phyloP scores from a whole-genome alignment of 2,113 vertebrate genomes.

The Pterocles burchelli region DNA sequence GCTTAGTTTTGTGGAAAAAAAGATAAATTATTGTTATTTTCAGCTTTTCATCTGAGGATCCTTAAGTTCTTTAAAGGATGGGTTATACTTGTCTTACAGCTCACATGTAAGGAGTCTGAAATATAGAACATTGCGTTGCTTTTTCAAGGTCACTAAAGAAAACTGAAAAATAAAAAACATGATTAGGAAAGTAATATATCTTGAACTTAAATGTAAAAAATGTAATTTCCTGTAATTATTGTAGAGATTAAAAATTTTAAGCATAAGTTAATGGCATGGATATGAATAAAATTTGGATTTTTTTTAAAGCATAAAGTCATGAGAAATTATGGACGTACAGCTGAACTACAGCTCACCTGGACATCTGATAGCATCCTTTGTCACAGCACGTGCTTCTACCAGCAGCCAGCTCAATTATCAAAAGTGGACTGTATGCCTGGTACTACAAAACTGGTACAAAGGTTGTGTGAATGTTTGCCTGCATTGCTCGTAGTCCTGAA shows the following conservation, averaged over 20 bases:
- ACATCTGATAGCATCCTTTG: background rate
- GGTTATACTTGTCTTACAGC: rapidly evolving
- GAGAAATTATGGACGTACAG: background rate
- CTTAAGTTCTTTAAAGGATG: background rate
- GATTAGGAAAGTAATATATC: background rate
- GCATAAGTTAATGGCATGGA: background rate
- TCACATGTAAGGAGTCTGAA: background rate
- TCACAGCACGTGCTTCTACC: background rate
- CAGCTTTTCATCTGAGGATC: background rate
- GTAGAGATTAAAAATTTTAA: background rate
- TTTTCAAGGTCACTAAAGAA: background rate
- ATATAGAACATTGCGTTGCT: background rate
- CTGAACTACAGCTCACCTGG: background rate
- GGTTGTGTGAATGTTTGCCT: background rate
- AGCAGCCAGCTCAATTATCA: background rate
- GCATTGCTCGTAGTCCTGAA: background rate
- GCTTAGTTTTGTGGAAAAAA: background rate
- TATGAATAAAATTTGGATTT: background rate
- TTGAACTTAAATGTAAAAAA: background rate
- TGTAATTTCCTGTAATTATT: rapidly evolving
- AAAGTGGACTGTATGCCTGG: background rate
- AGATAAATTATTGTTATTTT: background rate
- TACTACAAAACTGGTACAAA: background rate
- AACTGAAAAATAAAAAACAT: background rate
- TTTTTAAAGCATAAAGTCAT: background rate